Evolutionary conservation across 1,140 invertebrate species (phyloP), one percentile per base, ranked within the genome.

Genomic region (Eurosta solidaginis): DNA sequence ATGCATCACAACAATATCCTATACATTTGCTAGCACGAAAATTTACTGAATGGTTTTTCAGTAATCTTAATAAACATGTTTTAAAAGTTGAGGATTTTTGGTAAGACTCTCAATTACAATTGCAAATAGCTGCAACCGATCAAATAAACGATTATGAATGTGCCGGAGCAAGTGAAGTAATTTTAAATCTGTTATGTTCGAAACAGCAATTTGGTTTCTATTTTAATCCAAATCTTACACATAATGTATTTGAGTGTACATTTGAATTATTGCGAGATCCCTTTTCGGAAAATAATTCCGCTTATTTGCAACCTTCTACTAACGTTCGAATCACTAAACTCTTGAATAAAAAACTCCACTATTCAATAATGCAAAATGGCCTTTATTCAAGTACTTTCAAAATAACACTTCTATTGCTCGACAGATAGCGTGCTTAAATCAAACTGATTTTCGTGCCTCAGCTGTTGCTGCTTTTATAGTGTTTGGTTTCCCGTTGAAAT

Each of bases 251-350:
- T 83, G 91, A 92, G 80, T 91, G 92, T 81, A 81, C 89, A 20
- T 93, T 93, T 86, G 90, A 89, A 6, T 81, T 93, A 17, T 83
- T 91, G 4, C 88, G 89, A 75, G 91, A 93, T 87, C 92, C 92
- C 1, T 87, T 84, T 77, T 81, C 82, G 25, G 84, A 89, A 3
- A 92, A 92, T 82, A 92, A 91, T n/a, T n/a, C n/a, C n/a, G n/a
- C n/a, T n/a, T n/a, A n/a, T n/a, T n/a, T n/a, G n/a, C n/a, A n/a
- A n/a, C n/a, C n/a, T n/a, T n/a, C n/a, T n/a, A n/a, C n/a, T n/a
- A n/a, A n/a, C n/a, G n/a, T n/a, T n/a, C n/a, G n/a, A n/a, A n/a
- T n/a, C n/a, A n/a, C n/a, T n/a, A n/a, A n/a, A n/a, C n/a, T n/a
- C n/a, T n/a, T n/a, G n/a, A n/a, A n/a, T n/a, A n/a, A n/a, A n/a